These are phyloP conservation scores for Microchrysa polita DNA, from an alignment of 2,888 invertebrate species.

Conservation along the genomic window DNA sequence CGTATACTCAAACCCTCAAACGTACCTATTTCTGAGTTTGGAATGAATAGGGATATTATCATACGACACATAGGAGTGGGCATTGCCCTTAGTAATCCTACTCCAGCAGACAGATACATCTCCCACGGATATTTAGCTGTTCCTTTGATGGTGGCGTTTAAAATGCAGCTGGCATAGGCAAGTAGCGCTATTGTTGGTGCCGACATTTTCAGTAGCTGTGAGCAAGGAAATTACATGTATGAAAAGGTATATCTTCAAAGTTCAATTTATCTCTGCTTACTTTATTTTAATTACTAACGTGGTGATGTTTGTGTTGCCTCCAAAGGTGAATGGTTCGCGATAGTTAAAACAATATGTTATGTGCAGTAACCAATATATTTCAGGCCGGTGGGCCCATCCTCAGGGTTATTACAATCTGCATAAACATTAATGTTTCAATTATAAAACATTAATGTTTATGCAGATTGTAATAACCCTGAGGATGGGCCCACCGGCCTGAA, in stretches of 20 bases:
- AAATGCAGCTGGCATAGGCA: constrained; percentile 58
- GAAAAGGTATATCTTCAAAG: not conserved
- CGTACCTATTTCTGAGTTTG: constrained; percentile 64
- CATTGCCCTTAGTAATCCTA: constrained; percentile 60
- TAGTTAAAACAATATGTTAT: too few relatives aligned
- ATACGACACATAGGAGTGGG: constrained; percentile 63
- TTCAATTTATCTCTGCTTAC: not conserved
- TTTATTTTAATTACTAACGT: too few relatives aligned
- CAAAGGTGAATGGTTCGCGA: too few relatives aligned
- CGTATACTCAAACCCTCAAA: constrained; percentile 44
- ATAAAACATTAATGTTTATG: too few relatives aligned
- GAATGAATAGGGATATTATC: constrained; percentile 61
- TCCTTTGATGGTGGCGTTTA: constrained; percentile 61
- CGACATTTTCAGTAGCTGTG: constrained; percentile 58
- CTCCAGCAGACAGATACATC: constrained; percentile 54
- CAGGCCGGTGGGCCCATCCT: too few relatives aligned
- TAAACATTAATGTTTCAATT: too few relatives aligned
- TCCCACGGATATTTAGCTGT: constrained; percentile 56
- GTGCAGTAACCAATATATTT: too few relatives aligned
- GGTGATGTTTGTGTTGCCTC: too few relatives aligned
- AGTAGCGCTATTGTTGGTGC: constrained; percentile 60
- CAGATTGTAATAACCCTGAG: too few relatives aligned
- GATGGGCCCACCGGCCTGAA: too few relatives aligned
- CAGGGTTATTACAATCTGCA: too few relatives aligned
- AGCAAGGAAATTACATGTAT: not conserved